phyloP scores from a whole-genome alignment of 2,113 vertebrate species.

The Atrichornis clamosus region DNA sequence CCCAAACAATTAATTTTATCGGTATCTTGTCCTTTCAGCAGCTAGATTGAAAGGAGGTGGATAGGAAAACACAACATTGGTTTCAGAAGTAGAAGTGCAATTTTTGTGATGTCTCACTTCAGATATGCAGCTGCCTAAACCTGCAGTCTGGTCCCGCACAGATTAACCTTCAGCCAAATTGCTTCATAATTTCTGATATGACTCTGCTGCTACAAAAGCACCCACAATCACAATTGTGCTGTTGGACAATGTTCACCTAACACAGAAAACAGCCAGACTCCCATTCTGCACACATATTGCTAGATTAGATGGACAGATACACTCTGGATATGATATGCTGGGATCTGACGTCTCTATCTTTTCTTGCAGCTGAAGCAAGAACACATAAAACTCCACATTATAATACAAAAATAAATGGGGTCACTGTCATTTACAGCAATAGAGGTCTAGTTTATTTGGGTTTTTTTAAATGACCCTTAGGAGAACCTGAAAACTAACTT shows the following conservation, averaged over 20 bases:
- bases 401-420: background rate
- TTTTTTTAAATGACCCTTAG: background rate
- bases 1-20: background rate
- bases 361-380: background rate
- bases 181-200: background rate
- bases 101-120: background rate
- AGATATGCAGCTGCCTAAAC: background rate
- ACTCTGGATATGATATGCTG: background rate
- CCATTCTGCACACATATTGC: background rate
- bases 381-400: background rate
- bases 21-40: background rate
- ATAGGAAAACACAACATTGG: background rate
- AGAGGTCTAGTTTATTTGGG: background rate
- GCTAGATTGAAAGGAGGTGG: background rate
- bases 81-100: background rate
- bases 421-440: background rate
- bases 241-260: background rate
- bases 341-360: background rate
- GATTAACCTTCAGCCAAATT: constrained; percentile 13
- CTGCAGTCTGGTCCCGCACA: background rate
- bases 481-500: background rate
- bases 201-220: background rate
- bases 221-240: background rate
- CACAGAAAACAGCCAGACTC: background rate
- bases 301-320: constrained; percentile 6